Base-by-base conservation (phyloP, 1,140 invertebrate genomes). In the Pachyrhynchus sulphureomaculatus region DNA sequence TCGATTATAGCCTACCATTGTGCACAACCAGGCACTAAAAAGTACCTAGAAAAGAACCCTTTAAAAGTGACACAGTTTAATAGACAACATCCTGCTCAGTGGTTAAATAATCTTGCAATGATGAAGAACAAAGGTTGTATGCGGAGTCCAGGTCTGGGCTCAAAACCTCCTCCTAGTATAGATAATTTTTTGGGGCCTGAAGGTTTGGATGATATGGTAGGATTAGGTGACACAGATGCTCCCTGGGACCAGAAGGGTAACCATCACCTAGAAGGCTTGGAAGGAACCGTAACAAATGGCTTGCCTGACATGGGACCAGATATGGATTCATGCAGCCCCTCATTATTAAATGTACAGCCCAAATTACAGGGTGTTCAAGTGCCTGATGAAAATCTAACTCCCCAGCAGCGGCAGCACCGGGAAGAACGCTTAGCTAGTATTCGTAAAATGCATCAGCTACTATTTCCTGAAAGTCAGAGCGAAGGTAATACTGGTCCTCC, bases 1-100 rank as follows among this genome's bases (percentile, higher is more conserved):
- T 92, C 91, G 12, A 96, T 99, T 64, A 93, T 98, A 62, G 91
- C 92, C 2, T 98, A 91, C 79, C 95, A 98, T 76, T 94, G 92
- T 81, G 89, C 94, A 18, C 93, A 98, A 75, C 94, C 95, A 18
- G 88, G 88, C 60, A 98, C 95, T 36, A 96, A 96, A 78, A 93
- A 93, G 71, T 95, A 94, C 81, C 80, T 98, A 29, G 94, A 97
- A 85, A 95, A 95, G 83, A 88, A 93, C 79, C 92, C 92, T 23
- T 80, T 93, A 65, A 95, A 94, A 82, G 85, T 91, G 68, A 90
- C 88, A 37, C 91, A 93, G 71, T 89, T 93, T 77, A 88, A 85
- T 75, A 84, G 90, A 66, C 89, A 89, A 74, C 90, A 88, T 75
- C 86, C 87, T 51, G 86, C 87, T n/a, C 87, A 89, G 74, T 91